Conservation (phyloP, 2,888 invertebrate genomes). For the Autographa gamma region DNA sequence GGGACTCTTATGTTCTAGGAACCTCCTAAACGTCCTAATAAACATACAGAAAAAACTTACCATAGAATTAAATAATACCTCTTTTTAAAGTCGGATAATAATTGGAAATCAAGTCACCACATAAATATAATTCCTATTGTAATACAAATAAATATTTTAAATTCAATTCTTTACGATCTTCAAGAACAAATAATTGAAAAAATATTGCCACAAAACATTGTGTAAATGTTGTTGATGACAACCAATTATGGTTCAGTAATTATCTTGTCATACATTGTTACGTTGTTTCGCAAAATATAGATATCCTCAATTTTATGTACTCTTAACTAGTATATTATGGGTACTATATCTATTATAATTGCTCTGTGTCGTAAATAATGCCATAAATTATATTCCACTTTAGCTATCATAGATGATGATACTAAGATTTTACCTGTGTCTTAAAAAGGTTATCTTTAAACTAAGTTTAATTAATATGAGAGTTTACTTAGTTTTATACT, state of each 20-base stretch:
- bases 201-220: too few relatives aligned
- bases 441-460: background rate
- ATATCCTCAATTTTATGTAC: background rate
- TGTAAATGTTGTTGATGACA: too few relatives aligned
- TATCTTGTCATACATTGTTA: slow-evolving; percentile 4
- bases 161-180: too few relatives aligned
- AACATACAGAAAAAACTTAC: too few relatives aligned
- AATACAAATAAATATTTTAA: too few relatives aligned
- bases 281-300: background rate
- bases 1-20: too few relatives aligned
- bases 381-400: slow-evolving; percentile 39
- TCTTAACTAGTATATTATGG: slow-evolving; percentile 4
- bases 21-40: too few relatives aligned
- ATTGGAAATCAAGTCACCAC: too few relatives aligned
- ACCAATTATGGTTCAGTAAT: background rate
- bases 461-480: background rate
- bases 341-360: slow-evolving; percentile 27
- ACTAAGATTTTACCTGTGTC: slow-evolving; percentile 17
- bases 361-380: slow-evolving; percentile 36
- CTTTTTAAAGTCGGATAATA: too few relatives aligned
- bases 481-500: background rate
- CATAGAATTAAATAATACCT: too few relatives aligned
- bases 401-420: slow-evolving; percentile 20
- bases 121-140: too few relatives aligned
- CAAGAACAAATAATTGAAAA: too few relatives aligned